Evolutionary conservation across 2,888 invertebrate species (phyloP), one percentile per base, ranked within the genome.

Genomic region (Mythimna vitellina): DNA sequence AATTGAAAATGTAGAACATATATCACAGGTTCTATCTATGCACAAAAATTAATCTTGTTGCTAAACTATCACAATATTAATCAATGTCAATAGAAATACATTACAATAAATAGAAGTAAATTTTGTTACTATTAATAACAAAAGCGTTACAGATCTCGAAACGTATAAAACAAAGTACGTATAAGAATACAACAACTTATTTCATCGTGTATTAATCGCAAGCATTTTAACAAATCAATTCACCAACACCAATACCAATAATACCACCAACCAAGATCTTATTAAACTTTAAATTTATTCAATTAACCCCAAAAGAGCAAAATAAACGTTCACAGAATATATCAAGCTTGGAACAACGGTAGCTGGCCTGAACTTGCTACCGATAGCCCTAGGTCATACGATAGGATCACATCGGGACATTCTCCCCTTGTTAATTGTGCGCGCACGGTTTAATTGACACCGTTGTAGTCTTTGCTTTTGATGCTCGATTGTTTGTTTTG

Each of bases 311-410:
- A 73, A 85, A 84, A 87, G 84, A 82, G 81, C 82, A 82, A 79
- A 87, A 90, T 90, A 88, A 90, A 91, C 90, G 89, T 90, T 89
- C 88, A 88, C 88, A 88, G 92, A 93, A 95, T 95, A 94, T 93
- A 94, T 94, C 94, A 93, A 92, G 91, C 87, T 87, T 89, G 88
- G 87, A 87, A 89, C 87, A 89, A 91, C 91, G 91, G 94, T 93
- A 94, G 94, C 92, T 89, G 91, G 91, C 91, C 87, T 92, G 91
- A 93, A 92, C 93, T 92, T 88, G 92, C 89, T 88, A 89, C 87
- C 91, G 94, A 95, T 95, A 95, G 93, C 95, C 95, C 87, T 87
- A 88, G 95, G 95, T 95, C 95, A 93, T 78, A 76, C 86, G 95
- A 95, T 95, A 93, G 83, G 86, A 95, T 95, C 95, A 88, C 89